Conservation (phyloP, 2,888 invertebrate genomes). For the Diogma glabrata region DNA sequence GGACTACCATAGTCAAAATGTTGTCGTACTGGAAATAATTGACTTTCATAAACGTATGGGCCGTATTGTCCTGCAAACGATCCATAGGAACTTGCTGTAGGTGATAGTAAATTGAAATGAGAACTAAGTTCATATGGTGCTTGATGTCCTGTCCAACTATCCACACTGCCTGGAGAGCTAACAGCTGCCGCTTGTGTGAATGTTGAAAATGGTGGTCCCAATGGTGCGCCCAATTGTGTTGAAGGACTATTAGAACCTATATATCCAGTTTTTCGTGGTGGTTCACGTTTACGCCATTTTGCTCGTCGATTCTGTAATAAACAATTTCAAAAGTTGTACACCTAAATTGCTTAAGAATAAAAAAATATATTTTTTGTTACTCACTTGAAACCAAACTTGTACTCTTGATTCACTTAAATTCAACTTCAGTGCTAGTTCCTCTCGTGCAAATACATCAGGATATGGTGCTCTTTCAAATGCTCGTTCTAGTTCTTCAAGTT, state of each 20-base stretch:
- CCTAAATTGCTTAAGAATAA: conserved; percentile 19
- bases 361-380: not conserved
- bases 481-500: conserved; percentile 83
- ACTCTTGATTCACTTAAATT: conserved; percentile 72
- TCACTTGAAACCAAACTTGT: conserved; percentile 39
- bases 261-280: conserved; percentile 79
- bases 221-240: conserved; percentile 40
- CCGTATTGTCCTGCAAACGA: conserved; percentile 54
- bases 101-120: conserved; percentile 60
- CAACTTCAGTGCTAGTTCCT: conserved; percentile 83
- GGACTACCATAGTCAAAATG: conserved; percentile 42
- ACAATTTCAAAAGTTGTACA: conserved; percentile 14
- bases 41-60: conserved; percentile 57
- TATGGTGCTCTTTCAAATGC: conserved; percentile 94
- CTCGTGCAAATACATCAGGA: conserved; percentile 90
- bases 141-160: conserved; percentile 65
- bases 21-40: conserved; percentile 55
- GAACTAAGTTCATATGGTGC: conserved; percentile 66
- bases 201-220: conserved; percentile 47
- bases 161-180: conserved; percentile 51
- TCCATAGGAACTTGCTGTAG: conserved; percentile 52
- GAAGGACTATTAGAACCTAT: conserved; percentile 59
- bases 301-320: conserved; percentile 83
- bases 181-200: conserved; percentile 49
- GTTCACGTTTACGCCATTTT: conserved; percentile 90